Percentiles rank a stretch among this genome's conserved stretches.
Conservation (phyloP, 2,797 vertebrate genomes). For the Bradypus variegatus region DNA sequence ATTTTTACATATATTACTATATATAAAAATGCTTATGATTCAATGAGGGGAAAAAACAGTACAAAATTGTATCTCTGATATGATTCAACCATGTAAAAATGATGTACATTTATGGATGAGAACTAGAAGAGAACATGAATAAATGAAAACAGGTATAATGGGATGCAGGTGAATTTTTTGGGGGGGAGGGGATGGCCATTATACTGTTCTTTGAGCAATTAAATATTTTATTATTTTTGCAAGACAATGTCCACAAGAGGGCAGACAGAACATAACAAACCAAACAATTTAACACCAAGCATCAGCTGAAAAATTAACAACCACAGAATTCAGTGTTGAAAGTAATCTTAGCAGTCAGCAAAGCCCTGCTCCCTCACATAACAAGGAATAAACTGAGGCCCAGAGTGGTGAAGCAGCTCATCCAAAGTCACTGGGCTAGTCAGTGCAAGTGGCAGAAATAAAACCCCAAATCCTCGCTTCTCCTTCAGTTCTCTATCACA, state of each 20-base stretch:
- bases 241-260: conserved; percentile 40
- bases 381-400: neutral
- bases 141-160: neutral
- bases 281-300: neutral
- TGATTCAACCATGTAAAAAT: neutral
- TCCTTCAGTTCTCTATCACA: neutral
- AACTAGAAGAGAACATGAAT: neutral
- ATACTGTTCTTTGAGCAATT: neutral
- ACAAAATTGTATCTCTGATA: neutral
- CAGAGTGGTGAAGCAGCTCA: neutral
- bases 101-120: neutral
- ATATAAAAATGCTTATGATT: neutral
- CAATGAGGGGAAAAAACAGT: neutral
- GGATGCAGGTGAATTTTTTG: neutral
- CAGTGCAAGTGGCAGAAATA: neutral
- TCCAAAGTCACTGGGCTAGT: neutral
- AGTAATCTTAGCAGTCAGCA: neutral
- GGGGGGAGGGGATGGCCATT: neutral
- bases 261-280: conserved; percentile 25
- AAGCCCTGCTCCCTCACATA: neutral
- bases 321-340: neutral
- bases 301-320: neutral
- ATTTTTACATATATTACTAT: neutral
- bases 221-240: conserved; percentile 24
- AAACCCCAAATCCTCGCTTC: neutral